Evolutionary conservation across 2,888 invertebrate species (phyloP).

Genomic region (Chrysina gloriosa): DNA sequence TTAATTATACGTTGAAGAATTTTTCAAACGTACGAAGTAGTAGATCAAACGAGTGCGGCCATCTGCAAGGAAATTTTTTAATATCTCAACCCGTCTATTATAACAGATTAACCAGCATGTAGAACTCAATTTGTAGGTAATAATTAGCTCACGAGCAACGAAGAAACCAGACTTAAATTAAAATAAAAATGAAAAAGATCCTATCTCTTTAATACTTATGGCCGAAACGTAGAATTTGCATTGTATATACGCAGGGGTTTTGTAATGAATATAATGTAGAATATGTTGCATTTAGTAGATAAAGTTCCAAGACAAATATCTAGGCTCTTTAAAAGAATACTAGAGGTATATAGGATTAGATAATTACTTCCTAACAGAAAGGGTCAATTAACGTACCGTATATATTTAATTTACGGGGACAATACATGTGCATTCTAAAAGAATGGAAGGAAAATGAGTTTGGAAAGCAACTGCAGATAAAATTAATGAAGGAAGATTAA

Average conservation of each 20-base stretch:
- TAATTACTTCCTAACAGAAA: too few relatives aligned
- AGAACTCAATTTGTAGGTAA: slow-evolving; percentile 35
- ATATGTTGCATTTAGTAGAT: not conserved
- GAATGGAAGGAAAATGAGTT: too few relatives aligned
- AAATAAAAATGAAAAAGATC: slow-evolving; percentile 30
- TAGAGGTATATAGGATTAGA: too few relatives aligned
- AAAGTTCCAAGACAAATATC: not conserved
- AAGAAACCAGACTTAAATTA: slow-evolving; percentile 30
- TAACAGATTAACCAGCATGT: slow-evolving; percentile 34
- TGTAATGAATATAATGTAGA: slow-evolving; percentile 18
- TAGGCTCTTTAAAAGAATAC: not conserved
- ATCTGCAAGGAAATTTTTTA: slow-evolving; percentile 12
- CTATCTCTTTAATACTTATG: slow-evolving; percentile 25
- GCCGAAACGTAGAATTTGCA: slow-evolving; percentile 23
- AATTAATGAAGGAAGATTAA: too few relatives aligned
- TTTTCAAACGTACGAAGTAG: slow-evolving; percentile 11
- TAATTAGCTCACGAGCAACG: slow-evolving; percentile 23
- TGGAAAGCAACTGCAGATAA: too few relatives aligned
- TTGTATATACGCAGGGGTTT: slow-evolving; percentile 3
- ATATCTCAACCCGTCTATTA: slow-evolving; percentile 29
- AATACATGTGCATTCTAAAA: too few relatives aligned
- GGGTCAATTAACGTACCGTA: too few relatives aligned
- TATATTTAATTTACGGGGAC: too few relatives aligned
- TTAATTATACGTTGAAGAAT: slow-evolving; percentile 18
- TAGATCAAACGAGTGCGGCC: slow-evolving; percentile 2